Conservation (phyloP, 2,888 invertebrate genomes). For the Actias luna region DNA sequence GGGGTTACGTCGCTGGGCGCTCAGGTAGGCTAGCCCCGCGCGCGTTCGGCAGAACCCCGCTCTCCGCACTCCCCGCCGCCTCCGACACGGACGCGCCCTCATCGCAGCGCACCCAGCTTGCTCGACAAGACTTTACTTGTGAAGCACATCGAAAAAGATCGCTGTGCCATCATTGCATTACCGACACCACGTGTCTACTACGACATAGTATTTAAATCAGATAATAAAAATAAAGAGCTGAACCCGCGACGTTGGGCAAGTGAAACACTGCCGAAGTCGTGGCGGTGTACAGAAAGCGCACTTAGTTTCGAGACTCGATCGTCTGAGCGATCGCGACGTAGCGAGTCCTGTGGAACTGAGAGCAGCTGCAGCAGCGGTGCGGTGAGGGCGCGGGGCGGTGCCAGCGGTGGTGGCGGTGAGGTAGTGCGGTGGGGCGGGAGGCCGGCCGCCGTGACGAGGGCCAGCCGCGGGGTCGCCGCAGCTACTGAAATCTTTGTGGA, state of each 20-base stretch:
- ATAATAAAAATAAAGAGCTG: conserved; percentile 49
- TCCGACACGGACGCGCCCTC: conserved; percentile 51
- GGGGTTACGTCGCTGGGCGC: conserved; percentile 86
- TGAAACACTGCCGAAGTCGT: conserved; percentile 69
- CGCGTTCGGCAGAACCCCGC: conserved; percentile 74
- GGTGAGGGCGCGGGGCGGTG: conserved; percentile 41
- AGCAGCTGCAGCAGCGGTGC: conserved; percentile 42
- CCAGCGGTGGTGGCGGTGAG: conserved; percentile 60
- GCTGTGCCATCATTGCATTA: conserved; percentile 74
- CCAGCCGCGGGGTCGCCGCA: conserved; percentile 76
- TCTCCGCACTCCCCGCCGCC: conserved; percentile 47
- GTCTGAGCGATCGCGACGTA: conserved; percentile 37
- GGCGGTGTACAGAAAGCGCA: conserved; percentile 73
- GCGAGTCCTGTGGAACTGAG: conserved; percentile 47
- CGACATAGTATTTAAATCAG: conserved; percentile 59
- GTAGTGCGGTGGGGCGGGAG: conserved; percentile 71
- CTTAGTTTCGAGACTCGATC: conserved; percentile 56
- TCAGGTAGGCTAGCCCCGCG: conserved; percentile 84
- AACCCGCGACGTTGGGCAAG: conserved; percentile 67
- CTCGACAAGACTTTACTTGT: conserved; percentile 72
- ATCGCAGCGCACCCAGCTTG: conserved; percentile 64
- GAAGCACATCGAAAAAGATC: conserved; percentile 66
- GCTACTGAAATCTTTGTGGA: conserved; percentile 73
- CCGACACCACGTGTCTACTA: conserved; percentile 70
- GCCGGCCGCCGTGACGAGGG: conserved; percentile 78